These are phyloP conservation scores for Mesaphorura yosii DNA, from an alignment of 1,140 invertebrate genomes.

Conservation along the genomic window DNA sequence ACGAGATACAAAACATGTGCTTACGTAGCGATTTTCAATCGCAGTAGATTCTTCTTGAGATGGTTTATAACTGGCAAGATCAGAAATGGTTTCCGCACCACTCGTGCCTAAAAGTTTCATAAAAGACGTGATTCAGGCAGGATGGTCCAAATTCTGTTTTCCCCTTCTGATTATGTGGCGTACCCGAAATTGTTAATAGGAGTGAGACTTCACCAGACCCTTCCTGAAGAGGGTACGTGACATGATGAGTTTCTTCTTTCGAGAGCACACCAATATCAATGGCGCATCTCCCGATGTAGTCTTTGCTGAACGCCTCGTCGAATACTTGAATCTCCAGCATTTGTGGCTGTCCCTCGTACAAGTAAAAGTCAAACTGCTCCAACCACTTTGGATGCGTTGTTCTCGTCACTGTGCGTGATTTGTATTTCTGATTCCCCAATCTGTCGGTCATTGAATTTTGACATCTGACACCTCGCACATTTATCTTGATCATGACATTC, in stretches of 20 bases:
- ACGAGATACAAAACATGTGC: slow-evolving; percentile 23
- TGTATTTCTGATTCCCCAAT: slow-evolving; percentile 94
- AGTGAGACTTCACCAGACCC: slow-evolving; percentile 75
- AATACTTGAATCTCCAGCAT: slow-evolving; percentile 79
- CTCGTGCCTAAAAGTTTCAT: too few species aligned
- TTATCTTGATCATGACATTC: not conserved
- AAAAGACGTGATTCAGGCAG: too few species aligned
- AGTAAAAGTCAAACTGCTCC: slow-evolving; percentile 93
- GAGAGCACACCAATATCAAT: slow-evolving; percentile 77
- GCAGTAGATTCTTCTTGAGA: slow-evolving; percentile 54
- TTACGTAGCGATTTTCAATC: slow-evolving; percentile 66
- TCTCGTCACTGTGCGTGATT: slow-evolving; percentile 82
- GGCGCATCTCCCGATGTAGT: slow-evolving; percentile 45
- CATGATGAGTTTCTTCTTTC: slow-evolving; percentile 77
- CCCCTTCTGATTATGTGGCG: too few species aligned
- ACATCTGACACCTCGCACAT: not conserved
- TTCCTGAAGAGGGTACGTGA: slow-evolving; percentile 81
- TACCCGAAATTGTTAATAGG: slow-evolving; percentile 87
- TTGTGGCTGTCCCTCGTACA: slow-evolving; percentile 80
- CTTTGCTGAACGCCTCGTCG: slow-evolving; percentile 60
- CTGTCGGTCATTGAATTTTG: slow-evolving; percentile 41
- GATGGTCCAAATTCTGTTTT: too few species aligned
- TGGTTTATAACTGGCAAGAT: slow-evolving; percentile 70
- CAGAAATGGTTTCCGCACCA: slow-evolving; percentile 83
- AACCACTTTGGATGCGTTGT: slow-evolving; percentile 79